Evolutionary conservation across 2,113 vertebrate genomes (phyloP).

Genomic region (Cynoglossus semilaevis): DNA sequence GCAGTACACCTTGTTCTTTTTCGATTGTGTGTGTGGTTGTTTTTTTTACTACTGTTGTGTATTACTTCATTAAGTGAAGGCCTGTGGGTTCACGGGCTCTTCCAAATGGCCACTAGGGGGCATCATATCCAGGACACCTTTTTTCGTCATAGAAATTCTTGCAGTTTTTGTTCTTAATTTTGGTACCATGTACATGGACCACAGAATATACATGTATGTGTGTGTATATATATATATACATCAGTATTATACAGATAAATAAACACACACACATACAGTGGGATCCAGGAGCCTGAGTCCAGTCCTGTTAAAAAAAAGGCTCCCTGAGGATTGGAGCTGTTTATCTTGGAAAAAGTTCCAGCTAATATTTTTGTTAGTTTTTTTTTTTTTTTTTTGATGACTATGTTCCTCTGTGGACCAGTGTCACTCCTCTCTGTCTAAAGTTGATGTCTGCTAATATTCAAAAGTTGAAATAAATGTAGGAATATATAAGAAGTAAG

Average conservation of each 20-base stretch:
- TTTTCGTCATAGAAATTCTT: constrained; percentile 7
- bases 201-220: not conserved
- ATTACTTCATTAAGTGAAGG: too few species aligned
- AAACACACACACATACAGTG: constrained; percentile 46
- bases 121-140: not conserved
- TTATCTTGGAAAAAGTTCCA: not conserved
- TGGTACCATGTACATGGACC: constrained; percentile 2
- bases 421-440: not conserved
- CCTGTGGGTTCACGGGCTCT: too few species aligned
- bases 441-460: too few species aligned
- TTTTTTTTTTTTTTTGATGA: not conserved
- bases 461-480: too few species aligned
- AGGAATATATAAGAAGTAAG: too few species aligned
- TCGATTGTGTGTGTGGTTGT: not conserved
- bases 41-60: not conserved
- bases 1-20: too few species aligned
- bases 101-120: not conserved
- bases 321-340: not conserved
- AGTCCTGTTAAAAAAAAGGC: constrained; percentile 8
- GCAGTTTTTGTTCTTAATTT: not conserved
- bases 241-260: constrained; percentile 68
- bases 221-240: constrained; percentile 63
- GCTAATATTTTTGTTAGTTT: constrained; percentile 6
- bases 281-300: constrained; percentile 35
- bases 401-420: not conserved